These are phyloP conservation scores for human (Homo sapiens) DNA, from an alignment of 2,113 vertebrate species.

Conservation along the genomic window GRCh38 chr9:128495001-128495500, in stretches of 20 bases:
- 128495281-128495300: background rate
- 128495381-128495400: background rate
- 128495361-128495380: background rate
- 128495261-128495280: background rate
- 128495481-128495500: background rate
- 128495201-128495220: background rate
- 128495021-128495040: constrained; percentile 10
- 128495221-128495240: background rate
- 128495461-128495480: background rate
- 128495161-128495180: background rate
- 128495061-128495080: constrained; percentile 6
- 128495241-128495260: background rate
- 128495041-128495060: constrained; percentile 26
- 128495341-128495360: background rate
- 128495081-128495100: background rate
- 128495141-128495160: rapidly evolving
- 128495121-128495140: background rate
- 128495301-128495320: background rate
- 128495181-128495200: background rate
- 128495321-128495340: background rate
- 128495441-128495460: background rate
- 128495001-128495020: background rate
- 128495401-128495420: background rate
- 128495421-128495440: background rate
- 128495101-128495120: background rate